A percentile compares a stretch with the other conserved stretches of the same genome.
phyloP scores from a whole-genome alignment of 2,113 vertebrate genomes.

The Eleginops maclovinus region DNA sequence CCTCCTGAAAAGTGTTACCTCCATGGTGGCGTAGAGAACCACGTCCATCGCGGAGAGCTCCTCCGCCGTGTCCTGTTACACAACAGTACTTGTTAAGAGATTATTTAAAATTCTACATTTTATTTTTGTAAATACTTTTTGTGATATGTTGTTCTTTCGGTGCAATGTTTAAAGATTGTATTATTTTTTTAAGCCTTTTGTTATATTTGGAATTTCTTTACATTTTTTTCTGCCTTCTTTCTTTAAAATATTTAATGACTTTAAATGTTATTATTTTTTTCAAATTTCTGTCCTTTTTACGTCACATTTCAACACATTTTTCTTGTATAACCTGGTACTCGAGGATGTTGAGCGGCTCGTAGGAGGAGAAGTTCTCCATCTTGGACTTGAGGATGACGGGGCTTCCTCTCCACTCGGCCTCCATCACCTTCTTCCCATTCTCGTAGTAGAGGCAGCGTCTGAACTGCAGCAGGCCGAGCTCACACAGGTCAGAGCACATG shows the following conservation, averaged over 20 bases:
- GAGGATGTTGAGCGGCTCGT: conserved; percentile 85
- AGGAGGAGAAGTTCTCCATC: conserved; percentile 93
- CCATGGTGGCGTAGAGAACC: conserved; percentile 89
- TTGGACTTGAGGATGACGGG: conserved; percentile 94
- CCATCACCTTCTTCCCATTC: conserved; percentile 96
- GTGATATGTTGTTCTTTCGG: no score
- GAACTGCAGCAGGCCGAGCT: conserved; percentile 87
- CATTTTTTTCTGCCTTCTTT: no score
- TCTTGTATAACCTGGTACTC: conserved; percentile 85
- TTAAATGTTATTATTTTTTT: no score
- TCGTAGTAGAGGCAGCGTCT: conserved; percentile 93
- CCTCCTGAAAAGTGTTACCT: conserved; percentile 80
- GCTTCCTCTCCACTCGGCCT: conserved; percentile 90
- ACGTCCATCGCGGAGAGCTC: conserved; percentile 89
- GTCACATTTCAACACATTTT: no score
- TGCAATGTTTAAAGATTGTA: no score
- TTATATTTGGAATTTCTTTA: no score
- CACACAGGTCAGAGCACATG: conserved; percentile 94
- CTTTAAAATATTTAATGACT: no score
- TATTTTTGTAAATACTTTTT: no score
- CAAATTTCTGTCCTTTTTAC: no score
- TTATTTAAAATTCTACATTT: no score
- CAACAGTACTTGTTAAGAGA: background rate
- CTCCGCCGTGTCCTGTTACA: conserved; percentile 68
- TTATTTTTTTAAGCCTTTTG: no score